Conservation (phyloP, 2,113 vertebrate species). For the Myocastor coypus region DNA sequence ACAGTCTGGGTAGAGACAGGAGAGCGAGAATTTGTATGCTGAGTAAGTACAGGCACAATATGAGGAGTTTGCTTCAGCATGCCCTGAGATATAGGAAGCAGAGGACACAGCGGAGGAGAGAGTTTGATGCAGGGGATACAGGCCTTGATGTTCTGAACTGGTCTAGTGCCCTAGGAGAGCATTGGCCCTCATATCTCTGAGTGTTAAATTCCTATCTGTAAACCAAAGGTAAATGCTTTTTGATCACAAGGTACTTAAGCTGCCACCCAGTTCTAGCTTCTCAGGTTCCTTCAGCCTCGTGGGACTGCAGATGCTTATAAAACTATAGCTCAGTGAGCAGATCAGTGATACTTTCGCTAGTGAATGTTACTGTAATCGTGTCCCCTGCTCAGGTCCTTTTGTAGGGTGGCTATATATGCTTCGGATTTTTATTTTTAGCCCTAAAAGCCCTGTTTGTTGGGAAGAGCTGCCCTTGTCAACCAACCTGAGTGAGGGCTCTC, state of each 20-base stretch:
- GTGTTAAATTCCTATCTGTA: conserved; percentile 16
- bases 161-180: neutral
- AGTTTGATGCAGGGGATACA: neutral
- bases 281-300: neutral
- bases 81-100: neutral
- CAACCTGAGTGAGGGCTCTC: neutral
- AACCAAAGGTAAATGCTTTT: neutral
- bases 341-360: neutral
- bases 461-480: neutral
- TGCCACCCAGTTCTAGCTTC: neutral
- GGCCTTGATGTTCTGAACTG: neutral
- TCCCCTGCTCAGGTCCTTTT: neutral
- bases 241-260: neutral
- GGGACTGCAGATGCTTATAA: neutral
- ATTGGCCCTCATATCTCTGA: neutral
- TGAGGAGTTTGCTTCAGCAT: neutral
- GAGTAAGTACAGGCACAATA: neutral
- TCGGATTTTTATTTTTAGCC: neutral
- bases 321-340: neutral
- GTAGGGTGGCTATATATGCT: neutral
- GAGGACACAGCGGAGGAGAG: neutral
- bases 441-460: neutral
- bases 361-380: neutral
- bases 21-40: neutral
- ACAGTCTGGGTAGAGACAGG: neutral